phyloP scores from a whole-genome alignment of 2,797 vertebrate species.

The Cyprinella venusta region DNA sequence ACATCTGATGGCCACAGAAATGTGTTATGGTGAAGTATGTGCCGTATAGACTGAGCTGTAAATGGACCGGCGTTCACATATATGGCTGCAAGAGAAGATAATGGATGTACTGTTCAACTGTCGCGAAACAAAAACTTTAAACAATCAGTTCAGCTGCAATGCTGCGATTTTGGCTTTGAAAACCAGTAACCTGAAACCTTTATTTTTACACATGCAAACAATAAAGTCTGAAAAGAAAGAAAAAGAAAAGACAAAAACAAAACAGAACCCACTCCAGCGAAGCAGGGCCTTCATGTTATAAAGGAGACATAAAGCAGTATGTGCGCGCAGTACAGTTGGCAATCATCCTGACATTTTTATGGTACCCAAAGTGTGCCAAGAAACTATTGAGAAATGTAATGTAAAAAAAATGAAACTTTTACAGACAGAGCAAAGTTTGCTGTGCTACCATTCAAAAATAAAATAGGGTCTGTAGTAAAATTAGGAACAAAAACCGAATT shows the following conservation, averaged over 20 bases:
- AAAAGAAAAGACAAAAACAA: background rate
- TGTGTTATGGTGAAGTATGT: background rate
- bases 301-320: constrained; percentile 41
- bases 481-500: constrained; percentile 47
- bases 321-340: constrained; percentile 54
- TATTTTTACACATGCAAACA: constrained; percentile 67
- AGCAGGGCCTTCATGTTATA: constrained; percentile 60
- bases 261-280: constrained; percentile 56
- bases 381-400: constrained; percentile 73
- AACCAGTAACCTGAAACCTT: constrained; percentile 21
- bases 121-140: constrained; percentile 1
- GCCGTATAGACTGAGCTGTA: constrained; percentile 15
- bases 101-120: background rate
- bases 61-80: constrained; percentile 5
- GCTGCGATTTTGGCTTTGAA: constrained; percentile 42
- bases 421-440: constrained; percentile 47
- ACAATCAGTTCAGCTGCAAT: constrained; percentile 11
- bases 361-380: constrained; percentile 65
- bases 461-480: constrained; percentile 36
- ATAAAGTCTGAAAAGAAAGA: constrained; percentile 60
- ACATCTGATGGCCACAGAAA: constrained; percentile 28
- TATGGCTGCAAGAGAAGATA: background rate
- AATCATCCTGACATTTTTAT: constrained; percentile 69
- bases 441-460: constrained; percentile 62
- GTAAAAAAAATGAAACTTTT: constrained; percentile 50